A percentile compares a stretch with the other conserved stretches of the same genome.
Evolutionary conservation across 2,888 invertebrate genomes (phyloP).

Genomic region (Apamea epomidion): DNA sequence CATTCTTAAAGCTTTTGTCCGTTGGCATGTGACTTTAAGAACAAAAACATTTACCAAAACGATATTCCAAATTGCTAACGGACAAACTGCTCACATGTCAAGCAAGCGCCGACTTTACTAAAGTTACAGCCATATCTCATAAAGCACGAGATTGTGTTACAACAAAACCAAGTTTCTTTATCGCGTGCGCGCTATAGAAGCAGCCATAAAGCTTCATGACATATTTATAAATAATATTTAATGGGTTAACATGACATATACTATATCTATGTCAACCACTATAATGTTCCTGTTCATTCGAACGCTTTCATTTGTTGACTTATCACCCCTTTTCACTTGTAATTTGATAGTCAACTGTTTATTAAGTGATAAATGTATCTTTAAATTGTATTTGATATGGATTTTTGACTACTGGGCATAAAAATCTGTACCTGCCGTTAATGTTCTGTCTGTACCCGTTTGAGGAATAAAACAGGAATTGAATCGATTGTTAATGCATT

Average conservation of each 20-base stretch:
- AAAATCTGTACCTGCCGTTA: not conserved
- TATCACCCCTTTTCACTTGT: conserved; percentile 51
- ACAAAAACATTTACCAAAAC: conserved; percentile 29
- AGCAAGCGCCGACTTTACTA: conserved; percentile 22
- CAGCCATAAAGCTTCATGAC: conserved; percentile 59
- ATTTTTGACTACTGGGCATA: conserved; percentile 47
- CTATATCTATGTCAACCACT: conserved; percentile 51
- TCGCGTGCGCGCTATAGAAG: conserved; percentile 46
- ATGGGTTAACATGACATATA: conserved; percentile 59
- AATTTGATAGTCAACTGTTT: conserved; percentile 52
- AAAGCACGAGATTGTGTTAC: conserved; percentile 55
- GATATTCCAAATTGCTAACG: conserved; percentile 44
- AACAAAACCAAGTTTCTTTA: conserved; percentile 49
- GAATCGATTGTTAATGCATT: conserved; percentile 39
- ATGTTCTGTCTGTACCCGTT: not conserved
- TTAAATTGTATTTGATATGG: conserved; percentile 21
- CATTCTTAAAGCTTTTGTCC: conserved; percentile 59
- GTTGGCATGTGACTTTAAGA: conserved; percentile 38
- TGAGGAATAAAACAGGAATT: conserved; percentile 23
- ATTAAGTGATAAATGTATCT: conserved; percentile 36
- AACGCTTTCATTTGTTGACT: conserved; percentile 61
- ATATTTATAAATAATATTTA: conserved; percentile 67
- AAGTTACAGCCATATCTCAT: conserved; percentile 47
- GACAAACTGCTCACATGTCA: conserved; percentile 48
- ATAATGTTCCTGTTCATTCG: conserved; percentile 53